Evolutionary conservation across 92 coral and sea anemone species (phyloP).

Genomic region (Zoanthus solanderi): DNA sequence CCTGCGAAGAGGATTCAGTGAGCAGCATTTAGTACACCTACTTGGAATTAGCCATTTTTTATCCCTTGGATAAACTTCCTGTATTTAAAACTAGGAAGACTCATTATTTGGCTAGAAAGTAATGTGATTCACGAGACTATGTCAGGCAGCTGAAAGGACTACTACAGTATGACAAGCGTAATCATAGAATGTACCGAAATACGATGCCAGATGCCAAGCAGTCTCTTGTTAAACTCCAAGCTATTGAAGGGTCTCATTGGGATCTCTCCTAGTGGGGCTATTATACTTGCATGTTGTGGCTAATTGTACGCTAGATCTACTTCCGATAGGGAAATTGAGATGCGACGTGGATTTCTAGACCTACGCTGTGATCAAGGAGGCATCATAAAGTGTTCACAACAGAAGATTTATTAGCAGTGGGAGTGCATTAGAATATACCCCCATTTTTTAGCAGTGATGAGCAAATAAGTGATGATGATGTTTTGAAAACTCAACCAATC

Average conservation of each 20-base stretch:
- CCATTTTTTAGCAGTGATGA: conserved; percentile 8
- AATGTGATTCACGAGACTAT: conserved; percentile 5
- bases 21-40: conserved; percentile 6
- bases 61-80: not conserved
- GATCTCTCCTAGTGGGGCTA: conserved; percentile 23
- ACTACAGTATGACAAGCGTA: conserved; percentile 10
- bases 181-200: conserved; percentile 9
- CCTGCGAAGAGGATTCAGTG: conserved; percentile 7
- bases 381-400: not conserved
- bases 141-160: not conserved
- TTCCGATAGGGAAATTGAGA: conserved; percentile 1
- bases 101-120: not conserved
- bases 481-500: not conserved
- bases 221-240: conserved; percentile 1
- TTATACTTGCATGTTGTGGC: not conserved
- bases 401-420: not conserved
- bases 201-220: conserved; percentile 8
- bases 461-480: not conserved
- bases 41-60: not conserved
- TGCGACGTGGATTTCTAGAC: conserved; percentile 1
- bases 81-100: not conserved
- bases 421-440: not conserved
- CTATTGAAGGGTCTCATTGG: conserved; percentile 16
- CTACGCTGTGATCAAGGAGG: not conserved
- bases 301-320: not conserved